These are phyloP conservation scores for Stegodyphus dumicola DNA, from an alignment of 1,140 invertebrate genomes.

Conservation along the genomic window DNA sequence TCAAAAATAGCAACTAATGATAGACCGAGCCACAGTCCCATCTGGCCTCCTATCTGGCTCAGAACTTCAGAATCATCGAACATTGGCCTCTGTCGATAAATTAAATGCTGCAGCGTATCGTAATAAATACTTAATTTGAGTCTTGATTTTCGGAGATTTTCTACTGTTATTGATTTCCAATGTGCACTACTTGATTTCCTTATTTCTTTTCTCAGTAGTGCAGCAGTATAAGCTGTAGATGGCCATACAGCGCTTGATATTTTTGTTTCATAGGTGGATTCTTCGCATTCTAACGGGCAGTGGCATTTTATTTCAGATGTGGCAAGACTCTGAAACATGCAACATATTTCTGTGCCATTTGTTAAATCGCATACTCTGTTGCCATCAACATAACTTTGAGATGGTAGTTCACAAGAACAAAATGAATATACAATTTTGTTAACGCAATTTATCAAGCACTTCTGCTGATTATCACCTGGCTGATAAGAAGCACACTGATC, in stretches of 20 bases:
- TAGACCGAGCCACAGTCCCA: too few relatives aligned
- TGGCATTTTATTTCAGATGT: background rate
- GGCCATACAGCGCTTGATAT: background rate
- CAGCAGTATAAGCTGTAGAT: background rate
- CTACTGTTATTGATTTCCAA: too few relatives aligned
- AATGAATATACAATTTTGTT: background rate
- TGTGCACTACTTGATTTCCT: too few relatives aligned
- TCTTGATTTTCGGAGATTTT: too few relatives aligned
- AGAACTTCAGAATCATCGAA: too few relatives aligned
- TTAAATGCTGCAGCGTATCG: too few relatives aligned
- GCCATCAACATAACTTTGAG: background rate
- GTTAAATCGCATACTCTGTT: background rate
- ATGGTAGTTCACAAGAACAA: background rate
- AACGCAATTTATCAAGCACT: background rate
- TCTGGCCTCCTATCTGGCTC: too few relatives aligned
- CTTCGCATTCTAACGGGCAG: background rate
- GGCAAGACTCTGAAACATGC: background rate
- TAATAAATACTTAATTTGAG: too few relatives aligned
- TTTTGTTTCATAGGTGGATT: background rate
- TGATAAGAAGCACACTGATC: conserved; percentile 19
- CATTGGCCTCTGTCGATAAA: too few relatives aligned
- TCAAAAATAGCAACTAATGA: too few relatives aligned
- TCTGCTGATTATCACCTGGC: background rate
- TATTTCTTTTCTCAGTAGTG: too few relatives aligned
- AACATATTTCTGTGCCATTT: background rate